Conservation (phyloP, 2,797 vertebrate species). For the Sphenodon punctatus region DNA sequence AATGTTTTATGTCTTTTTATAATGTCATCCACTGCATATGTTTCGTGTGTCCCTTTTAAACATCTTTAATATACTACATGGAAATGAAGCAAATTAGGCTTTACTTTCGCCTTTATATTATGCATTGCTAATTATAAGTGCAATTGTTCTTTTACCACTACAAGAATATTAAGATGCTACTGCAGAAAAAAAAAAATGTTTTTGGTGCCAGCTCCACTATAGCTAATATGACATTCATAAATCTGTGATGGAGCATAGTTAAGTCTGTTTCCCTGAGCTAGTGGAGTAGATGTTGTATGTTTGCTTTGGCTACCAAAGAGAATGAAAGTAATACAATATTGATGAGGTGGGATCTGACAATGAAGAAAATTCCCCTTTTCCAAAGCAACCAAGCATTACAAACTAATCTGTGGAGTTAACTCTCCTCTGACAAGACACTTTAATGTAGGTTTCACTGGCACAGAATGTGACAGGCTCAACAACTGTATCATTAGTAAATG, state of each 20-base stretch:
- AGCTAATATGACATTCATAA: constrained; percentile 43
- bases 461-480: constrained; percentile 37
- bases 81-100: constrained; percentile 16
- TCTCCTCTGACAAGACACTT: constrained; percentile 42
- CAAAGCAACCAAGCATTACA: constrained; percentile 61
- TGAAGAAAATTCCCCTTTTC: constrained; percentile 47
- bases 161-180: constrained; percentile 40
- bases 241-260: constrained; percentile 38
- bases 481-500: neutral
- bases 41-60: neutral
- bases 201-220: constrained; percentile 23
- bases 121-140: constrained; percentile 33
- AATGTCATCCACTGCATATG: neutral
- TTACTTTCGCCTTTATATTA: constrained; percentile 1
- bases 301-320: constrained; percentile 41
- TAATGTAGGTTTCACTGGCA: constrained; percentile 13
- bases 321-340: constrained; percentile 65
- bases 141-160: constrained; percentile 29
- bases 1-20: constrained; percentile 28
- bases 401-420: constrained; percentile 26
- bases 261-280: constrained; percentile 38
- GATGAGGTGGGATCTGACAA: constrained; percentile 54
- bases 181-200: constrained; percentile 31
- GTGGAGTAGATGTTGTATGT: constrained; percentile 49
- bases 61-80: constrained; percentile 27